Conservation (phyloP, 2,113 vertebrate species). For the Engystomops pustulosus region DNA sequence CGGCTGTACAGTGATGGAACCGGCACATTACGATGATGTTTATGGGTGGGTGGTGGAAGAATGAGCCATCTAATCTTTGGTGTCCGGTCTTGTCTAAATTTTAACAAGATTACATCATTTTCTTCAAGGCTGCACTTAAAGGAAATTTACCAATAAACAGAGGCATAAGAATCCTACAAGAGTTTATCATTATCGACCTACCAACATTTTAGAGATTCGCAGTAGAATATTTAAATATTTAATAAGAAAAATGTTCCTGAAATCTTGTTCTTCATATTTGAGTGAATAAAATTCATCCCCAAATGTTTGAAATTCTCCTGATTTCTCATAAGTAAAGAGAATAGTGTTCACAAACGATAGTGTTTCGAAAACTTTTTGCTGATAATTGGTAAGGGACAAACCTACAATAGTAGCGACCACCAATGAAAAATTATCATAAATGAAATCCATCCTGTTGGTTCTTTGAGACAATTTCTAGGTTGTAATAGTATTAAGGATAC, state of each 20-base stretch:
- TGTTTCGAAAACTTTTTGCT: too few species aligned
- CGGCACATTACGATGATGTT: neutral
- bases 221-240: neutral
- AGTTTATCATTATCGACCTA: neutral
- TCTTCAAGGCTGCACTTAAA: neutral
- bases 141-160: slow-evolving; percentile 14
- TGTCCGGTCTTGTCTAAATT: slow-evolving; percentile 9
- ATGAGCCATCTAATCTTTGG: slow-evolving; percentile 21
- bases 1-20: neutral
- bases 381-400: too few species aligned
- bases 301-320: too few species aligned
- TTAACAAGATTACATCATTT: slow-evolving; percentile 1
- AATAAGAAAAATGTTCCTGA: neutral
- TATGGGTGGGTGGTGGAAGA: slow-evolving; percentile 2
- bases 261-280: neutral
- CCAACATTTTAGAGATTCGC: too few species aligned
- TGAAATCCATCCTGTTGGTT: too few species aligned
- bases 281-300: neutral
- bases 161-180: neutral
- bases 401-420: too few species aligned
- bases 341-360: too few species aligned
- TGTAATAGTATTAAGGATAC: too few species aligned
- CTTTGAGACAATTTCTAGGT: too few species aligned
- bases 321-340: too few species aligned
- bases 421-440: too few species aligned